phyloP scores from a whole-genome alignment of 2,888 invertebrate species.

The Nomada fucata region DNA sequence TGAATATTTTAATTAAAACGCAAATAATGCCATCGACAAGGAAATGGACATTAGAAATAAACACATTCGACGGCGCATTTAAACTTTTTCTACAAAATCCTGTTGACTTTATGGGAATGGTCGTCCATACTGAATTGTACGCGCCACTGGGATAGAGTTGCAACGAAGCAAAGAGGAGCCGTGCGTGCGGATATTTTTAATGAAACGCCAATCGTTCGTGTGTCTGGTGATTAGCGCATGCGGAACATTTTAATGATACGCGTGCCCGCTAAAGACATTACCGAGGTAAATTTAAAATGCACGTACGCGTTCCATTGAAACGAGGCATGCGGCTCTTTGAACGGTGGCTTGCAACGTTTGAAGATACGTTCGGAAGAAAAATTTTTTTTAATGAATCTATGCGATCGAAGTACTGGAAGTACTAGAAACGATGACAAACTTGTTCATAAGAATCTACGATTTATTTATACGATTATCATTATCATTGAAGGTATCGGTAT shows the following conservation, averaged over 20 bases:
- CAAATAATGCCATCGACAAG: too few relatives aligned
- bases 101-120: background rate
- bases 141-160: slow-evolving; percentile 44
- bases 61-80: too few relatives aligned
- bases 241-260: slow-evolving; percentile 60
- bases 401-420: background rate
- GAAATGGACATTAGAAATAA: too few relatives aligned
- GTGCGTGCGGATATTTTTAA: slow-evolving; percentile 60
- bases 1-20: too few relatives aligned
- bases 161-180: slow-evolving; percentile 36
- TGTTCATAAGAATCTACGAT: background rate
- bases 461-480: too few relatives aligned
- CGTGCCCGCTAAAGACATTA: slow-evolving; percentile 42
- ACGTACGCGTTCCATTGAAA: slow-evolving; percentile 41
- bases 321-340: slow-evolving; percentile 26
- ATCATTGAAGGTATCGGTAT: too few relatives aligned
- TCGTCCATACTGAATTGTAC: background rate
- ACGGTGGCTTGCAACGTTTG: slow-evolving; percentile 12
- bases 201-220: slow-evolving; percentile 53
- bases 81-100: too few relatives aligned
- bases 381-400: background rate
- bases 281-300: slow-evolving; percentile 52
- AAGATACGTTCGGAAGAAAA: slow-evolving; percentile 14
- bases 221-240: slow-evolving; percentile 61
- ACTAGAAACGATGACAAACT: background rate